Conservation (phyloP, 2,797 vertebrate genomes). For the Ceyx erithaca region DNA sequence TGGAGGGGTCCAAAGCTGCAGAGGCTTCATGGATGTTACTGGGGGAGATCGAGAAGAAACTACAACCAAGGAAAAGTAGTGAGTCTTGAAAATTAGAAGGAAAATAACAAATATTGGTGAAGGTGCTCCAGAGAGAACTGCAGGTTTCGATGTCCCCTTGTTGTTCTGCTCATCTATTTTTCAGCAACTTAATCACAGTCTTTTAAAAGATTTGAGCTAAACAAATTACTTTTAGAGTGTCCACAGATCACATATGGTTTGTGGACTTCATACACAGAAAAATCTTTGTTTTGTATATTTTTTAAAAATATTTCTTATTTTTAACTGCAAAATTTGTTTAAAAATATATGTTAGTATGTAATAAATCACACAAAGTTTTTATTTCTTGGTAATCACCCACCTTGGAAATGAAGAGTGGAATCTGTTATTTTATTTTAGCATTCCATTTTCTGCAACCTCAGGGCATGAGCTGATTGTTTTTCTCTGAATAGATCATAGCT, state of each 20-base stretch:
- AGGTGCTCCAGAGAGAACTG: background rate
- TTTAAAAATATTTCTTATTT: background rate
- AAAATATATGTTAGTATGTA: background rate
- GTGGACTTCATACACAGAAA: background rate
- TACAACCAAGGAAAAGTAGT: background rate
- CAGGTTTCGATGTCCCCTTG: background rate
- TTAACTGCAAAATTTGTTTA: background rate
- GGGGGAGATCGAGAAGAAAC: background rate
- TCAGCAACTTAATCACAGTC: background rate
- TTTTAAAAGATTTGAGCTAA: background rate
- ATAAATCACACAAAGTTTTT: background rate
- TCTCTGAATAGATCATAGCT: background rate
- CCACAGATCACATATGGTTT: background rate
- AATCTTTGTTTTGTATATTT: background rate
- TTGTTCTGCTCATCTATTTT: background rate
- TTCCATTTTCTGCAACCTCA: background rate
- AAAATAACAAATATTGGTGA: background rate
- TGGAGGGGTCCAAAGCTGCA: background rate
- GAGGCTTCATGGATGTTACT: background rate
- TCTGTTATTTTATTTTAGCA: background rate
- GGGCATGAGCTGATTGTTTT: background rate
- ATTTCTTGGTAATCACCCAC: background rate
- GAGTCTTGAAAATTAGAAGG: background rate
- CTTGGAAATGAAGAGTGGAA: background rate
- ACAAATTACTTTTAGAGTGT: background rate